A percentile compares a stretch with the other conserved stretches of the same genome.
Conservation (phyloP, 1,140 invertebrate species). For the Galendromus occidentalis region DNA sequence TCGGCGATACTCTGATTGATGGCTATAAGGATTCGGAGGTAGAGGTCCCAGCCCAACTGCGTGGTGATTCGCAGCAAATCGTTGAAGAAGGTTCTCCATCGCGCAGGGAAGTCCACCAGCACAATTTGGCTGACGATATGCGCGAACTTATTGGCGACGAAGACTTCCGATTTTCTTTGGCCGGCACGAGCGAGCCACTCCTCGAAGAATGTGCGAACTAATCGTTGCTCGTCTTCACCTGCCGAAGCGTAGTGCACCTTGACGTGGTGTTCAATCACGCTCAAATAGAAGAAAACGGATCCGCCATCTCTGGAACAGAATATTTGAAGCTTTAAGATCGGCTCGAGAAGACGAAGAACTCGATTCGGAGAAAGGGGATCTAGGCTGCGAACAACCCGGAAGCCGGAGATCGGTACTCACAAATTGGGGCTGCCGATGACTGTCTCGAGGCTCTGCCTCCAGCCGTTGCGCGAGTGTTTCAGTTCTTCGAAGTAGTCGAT, state of each 20-base stretch:
- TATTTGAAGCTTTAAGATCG: no score
- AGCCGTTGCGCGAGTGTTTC: slow-evolving; percentile 30
- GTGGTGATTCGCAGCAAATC: slow-evolving; percentile 30
- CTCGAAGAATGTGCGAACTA: not conserved
- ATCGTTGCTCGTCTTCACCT: not conserved
- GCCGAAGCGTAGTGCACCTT: slow-evolving; percentile 25
- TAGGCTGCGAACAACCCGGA: no score
- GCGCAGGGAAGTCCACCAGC: slow-evolving; percentile 33
- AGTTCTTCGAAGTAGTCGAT: slow-evolving; percentile 34
- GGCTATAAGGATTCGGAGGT: slow-evolving; percentile 33
- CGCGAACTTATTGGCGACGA: slow-evolving; percentile 32
- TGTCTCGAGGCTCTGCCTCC: slow-evolving; percentile 31
- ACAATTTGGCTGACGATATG: slow-evolving; percentile 34
- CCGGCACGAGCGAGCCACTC: slow-evolving; percentile 7
- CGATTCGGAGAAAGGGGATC: no score
- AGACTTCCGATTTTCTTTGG: not conserved
- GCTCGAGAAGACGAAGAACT: no score
- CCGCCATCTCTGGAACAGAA: slow-evolving; percentile 28
- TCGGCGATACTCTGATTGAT: slow-evolving; percentile 32
- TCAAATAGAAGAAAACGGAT: slow-evolving; percentile 33
- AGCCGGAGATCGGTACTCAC: no score
- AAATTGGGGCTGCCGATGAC: slow-evolving; percentile 20
- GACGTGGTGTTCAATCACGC: slow-evolving; percentile 32
- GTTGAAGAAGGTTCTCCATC: slow-evolving; percentile 35
- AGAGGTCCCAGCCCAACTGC: slow-evolving; percentile 31